These are phyloP conservation scores for Cylas formicarius DNA, from an alignment of 1,140 invertebrate genomes.

Conservation along the genomic window DNA sequence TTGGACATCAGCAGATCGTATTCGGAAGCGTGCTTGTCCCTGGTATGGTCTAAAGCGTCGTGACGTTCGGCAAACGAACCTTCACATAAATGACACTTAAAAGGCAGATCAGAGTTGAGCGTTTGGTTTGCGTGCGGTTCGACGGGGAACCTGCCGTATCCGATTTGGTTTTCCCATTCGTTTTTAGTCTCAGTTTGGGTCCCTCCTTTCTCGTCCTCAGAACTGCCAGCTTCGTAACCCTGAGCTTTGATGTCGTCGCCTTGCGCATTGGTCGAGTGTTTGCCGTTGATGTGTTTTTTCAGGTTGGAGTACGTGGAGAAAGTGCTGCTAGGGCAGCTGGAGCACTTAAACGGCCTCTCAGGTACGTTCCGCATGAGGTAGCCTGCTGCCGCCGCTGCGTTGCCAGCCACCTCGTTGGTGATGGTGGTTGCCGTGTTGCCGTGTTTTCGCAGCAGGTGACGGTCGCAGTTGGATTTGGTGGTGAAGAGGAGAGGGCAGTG, in stretches of 20 bases:
- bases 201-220: constrained; percentile 41
- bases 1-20: constrained; percentile 71
- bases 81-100: constrained; percentile 90
- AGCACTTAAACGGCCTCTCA: constrained; percentile 77
- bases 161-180: constrained; percentile 25
- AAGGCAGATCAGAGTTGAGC: constrained; percentile 61
- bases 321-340: constrained; percentile 74
- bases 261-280: constrained; percentile 51
- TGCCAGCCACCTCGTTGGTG: constrained; percentile 33
- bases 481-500: constrained; percentile 89
- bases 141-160: constrained; percentile 13
- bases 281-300: constrained; percentile 67
- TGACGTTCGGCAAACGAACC: constrained; percentile 71
- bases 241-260: constrained; percentile 39
- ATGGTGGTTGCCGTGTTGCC: constrained; percentile 45
- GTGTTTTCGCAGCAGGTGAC: constrained; percentile 86
- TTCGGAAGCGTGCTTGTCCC: constrained; percentile 59
- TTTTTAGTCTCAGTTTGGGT: constrained; percentile 34
- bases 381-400: constrained; percentile 25
- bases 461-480: constrained; percentile 94
- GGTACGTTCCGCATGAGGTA: constrained; percentile 63
- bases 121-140: constrained; percentile 10
- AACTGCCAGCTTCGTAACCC: constrained; percentile 43
- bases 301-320: constrained; percentile 76
- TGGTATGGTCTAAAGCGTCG: constrained; percentile 75